Evolutionary conservation across 2,888 invertebrate genomes (phyloP).

Genomic region (Julus scanicus): DNA sequence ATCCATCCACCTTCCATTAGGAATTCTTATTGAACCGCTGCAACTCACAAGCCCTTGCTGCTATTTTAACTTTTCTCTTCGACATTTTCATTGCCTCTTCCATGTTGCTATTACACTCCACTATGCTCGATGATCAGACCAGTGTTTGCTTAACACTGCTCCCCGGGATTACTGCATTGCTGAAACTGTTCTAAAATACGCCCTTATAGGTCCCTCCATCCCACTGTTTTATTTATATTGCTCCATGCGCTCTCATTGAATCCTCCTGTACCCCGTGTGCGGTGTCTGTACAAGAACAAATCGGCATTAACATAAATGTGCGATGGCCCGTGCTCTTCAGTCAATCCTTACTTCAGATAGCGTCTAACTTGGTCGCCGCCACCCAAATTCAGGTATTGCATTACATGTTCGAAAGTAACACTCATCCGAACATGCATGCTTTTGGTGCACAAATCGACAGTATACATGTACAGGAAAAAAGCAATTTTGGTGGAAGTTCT

Average conservation of each 20-base stretch:
- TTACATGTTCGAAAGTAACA: not conserved
- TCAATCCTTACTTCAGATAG: not conserved
- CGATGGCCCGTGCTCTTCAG: slow-evolving; percentile 1
- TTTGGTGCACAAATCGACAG: not conserved
- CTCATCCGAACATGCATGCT: not conserved
- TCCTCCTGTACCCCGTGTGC: not conserved
- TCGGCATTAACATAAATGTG: not conserved
- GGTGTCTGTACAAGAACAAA: not conserved
- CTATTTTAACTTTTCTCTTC: too few species aligned
- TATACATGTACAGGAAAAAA: not conserved
- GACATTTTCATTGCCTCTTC: not conserved
- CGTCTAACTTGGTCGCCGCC: too few species aligned
- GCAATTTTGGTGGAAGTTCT: not conserved
- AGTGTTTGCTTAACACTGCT: not conserved
- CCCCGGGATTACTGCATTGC: not conserved
- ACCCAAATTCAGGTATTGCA: slow-evolving; percentile 2
- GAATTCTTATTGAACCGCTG: not conserved
- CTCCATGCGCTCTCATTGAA: too few species aligned
- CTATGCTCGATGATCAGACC: not conserved
- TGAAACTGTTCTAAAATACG: not conserved
- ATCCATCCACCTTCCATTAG: not conserved
- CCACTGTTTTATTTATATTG: not conserved
- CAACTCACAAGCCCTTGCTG: too few species aligned
- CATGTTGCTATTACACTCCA: not conserved
- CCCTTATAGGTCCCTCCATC: not conserved